A percentile compares a stretch with the other conserved stretches of the same genome.
phyloP scores from a whole-genome alignment of 23 tunicate species.

The Trididemnum miniatum region DNA sequence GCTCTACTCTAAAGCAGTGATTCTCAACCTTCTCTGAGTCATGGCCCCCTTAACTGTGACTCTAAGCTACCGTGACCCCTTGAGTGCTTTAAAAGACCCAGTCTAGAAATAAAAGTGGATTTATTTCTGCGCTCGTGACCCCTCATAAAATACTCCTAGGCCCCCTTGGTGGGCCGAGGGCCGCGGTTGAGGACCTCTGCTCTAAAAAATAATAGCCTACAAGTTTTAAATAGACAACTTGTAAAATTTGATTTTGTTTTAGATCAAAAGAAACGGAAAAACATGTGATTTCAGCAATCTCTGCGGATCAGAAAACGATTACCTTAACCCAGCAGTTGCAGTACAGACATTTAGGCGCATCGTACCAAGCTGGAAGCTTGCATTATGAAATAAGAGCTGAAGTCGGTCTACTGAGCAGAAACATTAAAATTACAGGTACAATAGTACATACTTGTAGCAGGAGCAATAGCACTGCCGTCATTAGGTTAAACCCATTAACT shows the following conservation, averaged over 20 bases:
- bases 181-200: no score
- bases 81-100: no score
- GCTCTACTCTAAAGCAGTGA: no score
- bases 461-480: no score
- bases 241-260: not conserved
- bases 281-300: constrained; percentile 26
- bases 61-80: no score
- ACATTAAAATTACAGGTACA: constrained; percentile 76
- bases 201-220: not conserved
- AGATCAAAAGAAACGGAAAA: constrained; percentile 71
- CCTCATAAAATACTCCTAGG: no score
- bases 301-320: constrained; percentile 47
- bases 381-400: constrained; percentile 64
- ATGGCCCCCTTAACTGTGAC: no score
- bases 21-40: no score
- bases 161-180: no score
- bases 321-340: constrained; percentile 26
- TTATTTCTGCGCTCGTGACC: no score
- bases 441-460: not conserved
- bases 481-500: no score
- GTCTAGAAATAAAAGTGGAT: no score
- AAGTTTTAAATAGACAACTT: not conserved
- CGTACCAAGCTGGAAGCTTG: constrained; percentile 6
- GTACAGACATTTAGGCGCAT: constrained; percentile 58
- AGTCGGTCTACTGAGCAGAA: constrained; percentile 85